A percentile compares a stretch with the other conserved stretches of the same genome.
These are phyloP conservation scores for Telenomus remus DNA, from an alignment of 1,140 invertebrate species.

Conservation along the genomic window DNA sequence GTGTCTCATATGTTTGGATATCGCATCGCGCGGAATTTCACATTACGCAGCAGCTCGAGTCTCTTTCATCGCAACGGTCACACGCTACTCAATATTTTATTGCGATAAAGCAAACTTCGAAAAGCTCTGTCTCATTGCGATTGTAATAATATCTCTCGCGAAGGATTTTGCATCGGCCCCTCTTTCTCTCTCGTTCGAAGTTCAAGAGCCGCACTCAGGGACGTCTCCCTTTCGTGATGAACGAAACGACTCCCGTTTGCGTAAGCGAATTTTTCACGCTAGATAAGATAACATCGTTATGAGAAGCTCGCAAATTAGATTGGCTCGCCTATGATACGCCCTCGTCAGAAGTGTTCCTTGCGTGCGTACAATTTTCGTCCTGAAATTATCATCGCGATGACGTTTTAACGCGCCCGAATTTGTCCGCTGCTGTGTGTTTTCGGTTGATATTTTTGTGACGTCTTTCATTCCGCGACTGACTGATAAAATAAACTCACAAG, in stretches of 20 bases:
- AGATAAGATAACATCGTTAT: slow-evolving; percentile 66
- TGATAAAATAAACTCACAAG: no score
- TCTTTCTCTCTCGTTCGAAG: slow-evolving; percentile 62
- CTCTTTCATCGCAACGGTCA: slow-evolving; percentile 61
- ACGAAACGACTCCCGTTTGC: slow-evolving; percentile 61
- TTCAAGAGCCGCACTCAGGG: slow-evolving; percentile 75
- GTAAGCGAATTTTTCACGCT: slow-evolving; percentile 71
- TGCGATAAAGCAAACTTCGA: slow-evolving; percentile 65
- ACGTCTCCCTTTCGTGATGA: slow-evolving; percentile 63
- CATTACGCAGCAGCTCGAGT: slow-evolving; percentile 61
- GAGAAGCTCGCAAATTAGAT: slow-evolving; percentile 56
- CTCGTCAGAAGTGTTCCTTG: slow-evolving; percentile 42
- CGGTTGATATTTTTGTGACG: slow-evolving; percentile 12
- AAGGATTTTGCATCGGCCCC: slow-evolving; percentile 64
- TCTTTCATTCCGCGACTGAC: no score
- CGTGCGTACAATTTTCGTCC: slow-evolving; percentile 35
- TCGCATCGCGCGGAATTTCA: slow-evolving; percentile 62
- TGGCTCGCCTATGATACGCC: slow-evolving; percentile 47
- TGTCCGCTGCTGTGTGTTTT: slow-evolving; percentile 9
- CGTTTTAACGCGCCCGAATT: slow-evolving; percentile 27
- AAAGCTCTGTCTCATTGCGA: slow-evolving; percentile 60
- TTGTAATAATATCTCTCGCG: slow-evolving; percentile 74
- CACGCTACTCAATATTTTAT: slow-evolving; percentile 74
- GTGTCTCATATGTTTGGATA: slow-evolving; percentile 22
- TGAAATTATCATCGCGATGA: slow-evolving; percentile 41